phyloP scores from a whole-genome alignment of 1,140 invertebrate genomes.

The Platorchestia sp. region DNA sequence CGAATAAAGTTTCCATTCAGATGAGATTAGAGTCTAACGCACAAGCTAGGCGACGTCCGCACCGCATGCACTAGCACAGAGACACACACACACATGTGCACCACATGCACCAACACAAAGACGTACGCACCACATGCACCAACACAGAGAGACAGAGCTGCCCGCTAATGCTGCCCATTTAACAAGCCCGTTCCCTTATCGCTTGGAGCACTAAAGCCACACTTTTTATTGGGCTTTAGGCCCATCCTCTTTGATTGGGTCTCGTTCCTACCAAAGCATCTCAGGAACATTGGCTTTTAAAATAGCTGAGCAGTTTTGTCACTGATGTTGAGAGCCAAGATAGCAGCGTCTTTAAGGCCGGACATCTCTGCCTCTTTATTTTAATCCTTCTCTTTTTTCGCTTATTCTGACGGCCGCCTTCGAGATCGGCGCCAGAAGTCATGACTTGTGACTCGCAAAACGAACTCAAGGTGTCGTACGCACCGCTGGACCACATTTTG shows the following conservation, averaged over 20 bases:
- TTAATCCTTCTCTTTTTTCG: not conserved
- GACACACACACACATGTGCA: too few species aligned
- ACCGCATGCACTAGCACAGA: too few species aligned
- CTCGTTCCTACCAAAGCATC: not conserved
- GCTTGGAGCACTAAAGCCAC: not conserved
- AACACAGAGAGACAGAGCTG: not conserved
- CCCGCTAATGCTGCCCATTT: not conserved
- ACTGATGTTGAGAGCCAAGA: not conserved
- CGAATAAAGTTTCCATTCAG: too few species aligned
- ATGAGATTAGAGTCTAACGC: too few species aligned
- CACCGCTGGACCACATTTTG: too few species aligned
- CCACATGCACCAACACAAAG: not conserved
- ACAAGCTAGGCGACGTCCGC: too few species aligned
- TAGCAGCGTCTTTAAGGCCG: not conserved
- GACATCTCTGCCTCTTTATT: not conserved
- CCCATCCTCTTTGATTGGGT: not conserved
- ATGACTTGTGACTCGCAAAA: not conserved
- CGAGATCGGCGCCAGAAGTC: too few species aligned
- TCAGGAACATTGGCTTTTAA: not conserved
- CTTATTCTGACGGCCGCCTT: not conserved
- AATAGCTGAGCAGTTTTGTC: conserved; percentile 7
- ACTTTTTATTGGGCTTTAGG: not conserved
- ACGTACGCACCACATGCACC: not conserved
- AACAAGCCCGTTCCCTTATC: not conserved
- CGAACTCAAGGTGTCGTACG: too few species aligned